Evolutionary conservation across 2,888 invertebrate genomes (phyloP), one percentile per base, ranked within the genome.

Genomic region (Drosophila demipolita): DNA sequence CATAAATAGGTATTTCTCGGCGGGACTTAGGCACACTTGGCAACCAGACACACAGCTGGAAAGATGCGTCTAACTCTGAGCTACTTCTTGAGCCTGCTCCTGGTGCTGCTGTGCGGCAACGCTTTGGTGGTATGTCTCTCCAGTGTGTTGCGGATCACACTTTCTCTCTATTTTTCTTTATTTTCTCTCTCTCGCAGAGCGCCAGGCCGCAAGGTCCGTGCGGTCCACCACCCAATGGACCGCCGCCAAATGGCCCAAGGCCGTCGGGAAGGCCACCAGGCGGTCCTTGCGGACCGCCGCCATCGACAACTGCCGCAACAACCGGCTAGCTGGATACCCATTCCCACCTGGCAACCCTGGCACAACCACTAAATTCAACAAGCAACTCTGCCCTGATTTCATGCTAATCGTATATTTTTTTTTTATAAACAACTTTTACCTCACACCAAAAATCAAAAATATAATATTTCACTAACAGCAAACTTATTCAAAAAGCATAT

Each of bases 211-310:
- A 88, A 53, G 72, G 65, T 32, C 83, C 87, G 0, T 78, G 73
- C n/a, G 78, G 89, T 9, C 55, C 89, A 0, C 89, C 83, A 6
- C 74, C 88, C 1, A 76, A 67, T 26, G 83, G 86, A 5, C 66
- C 86, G 0, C 83, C 83, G 3, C 83, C 83, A 15, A 75, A 50
- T 7, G 83, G 83, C 8, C 52, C 87, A 1, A 80, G 73, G 0
- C 89, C 83, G 2, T 57, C 86, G 17, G 89, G 80, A 4, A 75
- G 68, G 12, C 89, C 89, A 8, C 87, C 83, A 15, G 77, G 71
- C 5, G 74, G 71, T 35, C 87, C 66, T 15, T 73, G 78, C 7
- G 45, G 55, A n/a, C 57, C 74, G 1, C 78, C 80, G 1, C 64
- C 71, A 1, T 35, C 78, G 12, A 80, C 87, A 8, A 71, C 87